A percentile compares a stretch with the other conserved stretches of the same genome.
Conservation (phyloP, 2,113 vertebrate genomes). For the Periophthalmodon schlosseri region DNA sequence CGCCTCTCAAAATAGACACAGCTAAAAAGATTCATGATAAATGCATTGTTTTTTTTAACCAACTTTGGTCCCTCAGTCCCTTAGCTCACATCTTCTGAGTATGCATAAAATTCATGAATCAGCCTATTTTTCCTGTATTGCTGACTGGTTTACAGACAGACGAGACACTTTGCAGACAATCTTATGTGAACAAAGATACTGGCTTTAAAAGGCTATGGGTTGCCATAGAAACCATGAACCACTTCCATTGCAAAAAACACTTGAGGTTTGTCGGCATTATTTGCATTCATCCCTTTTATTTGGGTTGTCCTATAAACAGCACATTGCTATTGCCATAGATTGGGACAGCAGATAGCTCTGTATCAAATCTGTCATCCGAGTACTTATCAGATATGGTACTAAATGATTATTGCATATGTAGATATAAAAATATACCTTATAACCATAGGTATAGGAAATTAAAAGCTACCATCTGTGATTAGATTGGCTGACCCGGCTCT, state of each 20-base stretch:
- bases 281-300: conserved; percentile 36
- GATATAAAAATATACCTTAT: too few species aligned
- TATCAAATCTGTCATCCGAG: background rate
- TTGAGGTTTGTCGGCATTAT: conserved; percentile 56
- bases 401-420: too few species aligned
- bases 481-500: too few species aligned
- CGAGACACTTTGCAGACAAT: conserved; percentile 30
- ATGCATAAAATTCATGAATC: background rate
- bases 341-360: background rate
- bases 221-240: conserved; percentile 68
- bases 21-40: too few species aligned
- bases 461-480: too few species aligned
- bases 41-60: too few species aligned
- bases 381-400: too few species aligned
- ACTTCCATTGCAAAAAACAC: conserved; percentile 50
- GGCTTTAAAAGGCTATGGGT: conserved; percentile 63
- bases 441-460: too few species aligned
- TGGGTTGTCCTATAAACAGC: conserved; percentile 25
- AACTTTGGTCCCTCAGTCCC: too few species aligned
- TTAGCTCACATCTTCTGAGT: too few species aligned
- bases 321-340: conserved; percentile 22
- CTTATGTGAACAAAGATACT: conserved; percentile 62
- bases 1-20: too few species aligned
- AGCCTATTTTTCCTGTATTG: background rate
- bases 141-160: conserved; percentile 29